phyloP scores from a whole-genome alignment of 1,140 invertebrate genomes.

The Anastrepha obliqua region DNA sequence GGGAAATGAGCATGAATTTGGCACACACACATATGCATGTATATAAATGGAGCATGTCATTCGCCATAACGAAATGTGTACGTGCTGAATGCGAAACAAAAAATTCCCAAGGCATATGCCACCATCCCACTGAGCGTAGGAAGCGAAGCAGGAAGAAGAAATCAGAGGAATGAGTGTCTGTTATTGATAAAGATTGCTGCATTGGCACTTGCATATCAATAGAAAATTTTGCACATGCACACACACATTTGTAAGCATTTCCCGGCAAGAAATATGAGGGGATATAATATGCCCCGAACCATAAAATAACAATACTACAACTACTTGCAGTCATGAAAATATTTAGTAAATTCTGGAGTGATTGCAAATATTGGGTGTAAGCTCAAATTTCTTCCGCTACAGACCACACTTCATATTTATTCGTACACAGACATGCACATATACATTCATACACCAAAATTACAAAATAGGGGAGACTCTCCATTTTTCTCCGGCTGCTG shows the following conservation, averaged over 20 bases:
- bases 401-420: no score
- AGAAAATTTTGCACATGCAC: no score
- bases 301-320: neutral
- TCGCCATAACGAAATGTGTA: slow-evolving; percentile 40
- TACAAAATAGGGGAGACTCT: neutral
- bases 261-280: no score
- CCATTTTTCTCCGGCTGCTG: neutral
- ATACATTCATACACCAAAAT: neutral
- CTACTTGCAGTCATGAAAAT: slow-evolving; percentile 16
- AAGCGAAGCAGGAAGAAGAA: neutral
- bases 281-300: neutral
- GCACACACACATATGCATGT: neutral
- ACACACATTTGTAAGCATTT: no score
- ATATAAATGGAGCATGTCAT: slow-evolving; percentile 5
- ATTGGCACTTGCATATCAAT: slow-evolving; percentile 25
- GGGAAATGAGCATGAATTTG: neutral
- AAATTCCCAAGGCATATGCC: neutral
- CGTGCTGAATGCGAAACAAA: neutral
- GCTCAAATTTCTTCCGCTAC: neutral
- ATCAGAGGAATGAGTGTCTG: neutral
- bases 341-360: neutral
- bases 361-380: neutral
- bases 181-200: slow-evolving; percentile 39
- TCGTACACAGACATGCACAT: neutral
- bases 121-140: neutral